Conservation (phyloP, 2,888 invertebrate genomes). For the Sphinx pinastri region DNA sequence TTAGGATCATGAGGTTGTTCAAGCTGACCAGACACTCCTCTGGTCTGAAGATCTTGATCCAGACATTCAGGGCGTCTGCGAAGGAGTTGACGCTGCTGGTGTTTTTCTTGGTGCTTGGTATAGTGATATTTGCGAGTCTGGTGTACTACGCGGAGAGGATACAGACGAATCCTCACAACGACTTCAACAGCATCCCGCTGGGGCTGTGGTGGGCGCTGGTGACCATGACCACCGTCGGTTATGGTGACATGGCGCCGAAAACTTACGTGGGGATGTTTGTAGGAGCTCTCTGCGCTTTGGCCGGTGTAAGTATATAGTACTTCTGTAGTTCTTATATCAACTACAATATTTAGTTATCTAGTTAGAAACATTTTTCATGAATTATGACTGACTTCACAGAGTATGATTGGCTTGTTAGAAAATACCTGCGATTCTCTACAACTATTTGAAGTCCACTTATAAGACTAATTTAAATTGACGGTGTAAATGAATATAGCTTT, state of each 20-base stretch:
- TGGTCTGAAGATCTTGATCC: slow-evolving; percentile 98
- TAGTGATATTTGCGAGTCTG: slow-evolving; percentile 98
- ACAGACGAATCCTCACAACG: slow-evolving; percentile 97
- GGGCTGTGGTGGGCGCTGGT: slow-evolving; percentile 99
- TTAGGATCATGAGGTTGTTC: slow-evolving; percentile 98
- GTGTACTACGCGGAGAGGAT: slow-evolving; percentile 99
- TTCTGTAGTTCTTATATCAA: not conserved
- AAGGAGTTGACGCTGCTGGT: slow-evolving; percentile 98
- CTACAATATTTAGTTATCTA: too few relatives aligned
- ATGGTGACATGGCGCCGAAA: slow-evolving; percentile 99
- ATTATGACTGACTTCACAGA: not conserved
- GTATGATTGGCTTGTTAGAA: too few relatives aligned
- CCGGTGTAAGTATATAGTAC: slow-evolving; percentile 90
- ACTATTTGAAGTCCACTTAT: too few relatives aligned
- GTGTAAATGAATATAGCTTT: too few relatives aligned
- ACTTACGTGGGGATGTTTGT: slow-evolving; percentile 99
- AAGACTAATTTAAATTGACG: too few relatives aligned
- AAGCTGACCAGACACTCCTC: slow-evolving; percentile 98
- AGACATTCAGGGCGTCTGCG: slow-evolving; percentile 98
- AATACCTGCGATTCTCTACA: too few relatives aligned
- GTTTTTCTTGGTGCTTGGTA: slow-evolving; percentile 98
- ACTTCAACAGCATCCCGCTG: slow-evolving; percentile 98
- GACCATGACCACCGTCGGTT: slow-evolving; percentile 99
- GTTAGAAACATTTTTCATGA: too few relatives aligned
- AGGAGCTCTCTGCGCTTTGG: slow-evolving; percentile 98